These are phyloP conservation scores for Helicoverpa zea DNA, from an alignment of 1,140 invertebrate genomes.

Conservation along the genomic window DNA sequence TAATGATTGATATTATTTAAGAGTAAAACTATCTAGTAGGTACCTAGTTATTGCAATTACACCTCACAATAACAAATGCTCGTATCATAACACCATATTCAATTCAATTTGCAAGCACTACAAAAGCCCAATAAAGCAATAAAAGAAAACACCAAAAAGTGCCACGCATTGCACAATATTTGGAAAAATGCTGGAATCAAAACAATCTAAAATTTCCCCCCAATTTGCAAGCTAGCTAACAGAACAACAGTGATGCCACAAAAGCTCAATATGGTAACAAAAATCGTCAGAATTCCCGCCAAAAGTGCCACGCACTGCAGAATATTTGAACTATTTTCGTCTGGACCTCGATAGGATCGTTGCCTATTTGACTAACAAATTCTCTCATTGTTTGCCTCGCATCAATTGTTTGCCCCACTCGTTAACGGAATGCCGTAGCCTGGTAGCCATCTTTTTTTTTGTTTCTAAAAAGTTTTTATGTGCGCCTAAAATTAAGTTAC, in stretches of 20 bases:
- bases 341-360: not conserved
- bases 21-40: too few species aligned
- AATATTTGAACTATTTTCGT: constrained; percentile 1
- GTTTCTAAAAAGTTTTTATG: not conserved
- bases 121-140: too few species aligned
- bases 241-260: not conserved
- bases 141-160: too few species aligned
- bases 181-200: too few species aligned
- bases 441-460: not conserved
- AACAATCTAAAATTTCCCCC: too few species aligned
- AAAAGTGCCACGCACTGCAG: not conserved
- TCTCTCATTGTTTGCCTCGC: constrained; percentile 44
- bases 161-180: too few species aligned
- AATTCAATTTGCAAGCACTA: too few species aligned
- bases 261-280: not conserved
- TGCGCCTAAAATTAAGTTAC: constrained; percentile 14
- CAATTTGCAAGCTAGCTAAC: too few species aligned
- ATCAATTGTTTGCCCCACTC: constrained; percentile 47
- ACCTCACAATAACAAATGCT: too few species aligned
- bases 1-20: too few species aligned
- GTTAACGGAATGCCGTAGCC: constrained; percentile 33
- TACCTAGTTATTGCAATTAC: too few species aligned
- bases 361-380: constrained; percentile 46
- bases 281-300: not conserved
- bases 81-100: too few species aligned